phyloP scores from a whole-genome alignment of 2,113 vertebrate genomes.

The Burhinus bistriatus region DNA sequence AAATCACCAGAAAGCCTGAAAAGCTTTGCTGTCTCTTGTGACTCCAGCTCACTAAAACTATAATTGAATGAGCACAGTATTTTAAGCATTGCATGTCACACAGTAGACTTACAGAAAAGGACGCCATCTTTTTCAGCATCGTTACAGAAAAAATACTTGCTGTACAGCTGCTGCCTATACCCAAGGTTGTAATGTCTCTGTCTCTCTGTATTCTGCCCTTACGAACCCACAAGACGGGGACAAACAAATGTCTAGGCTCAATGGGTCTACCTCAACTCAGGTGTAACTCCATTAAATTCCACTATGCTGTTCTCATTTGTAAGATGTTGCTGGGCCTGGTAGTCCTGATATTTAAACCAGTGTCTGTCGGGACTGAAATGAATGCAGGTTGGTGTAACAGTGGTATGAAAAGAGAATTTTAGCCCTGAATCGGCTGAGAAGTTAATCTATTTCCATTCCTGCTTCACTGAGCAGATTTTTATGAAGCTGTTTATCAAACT shows the following conservation, averaged over 20 bases:
- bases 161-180: neutral
- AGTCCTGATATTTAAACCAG: neutral
- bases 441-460: neutral
- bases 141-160: neutral
- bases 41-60: conserved; percentile 49
- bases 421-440: neutral
- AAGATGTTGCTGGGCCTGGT: neutral
- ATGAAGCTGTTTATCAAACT: neutral
- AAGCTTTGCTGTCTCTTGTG: conserved; percentile 47
- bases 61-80: conserved; percentile 57
- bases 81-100: conserved; percentile 23
- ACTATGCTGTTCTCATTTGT: neutral
- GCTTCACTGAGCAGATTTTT: conserved; percentile 1
- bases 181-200: neutral
- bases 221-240: neutral
- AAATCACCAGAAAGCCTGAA: conserved; percentile 60
- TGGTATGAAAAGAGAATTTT: neutral
- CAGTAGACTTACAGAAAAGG: neutral
- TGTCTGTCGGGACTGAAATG: neutral
- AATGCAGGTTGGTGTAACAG: neutral
- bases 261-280: neutral
- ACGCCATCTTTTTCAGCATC: neutral
- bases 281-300: neutral
- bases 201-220: neutral
- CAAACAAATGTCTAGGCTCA: neutral